These are phyloP conservation scores for Ranitomeya variabilis DNA, from an alignment of 2,113 vertebrate genomes.

Conservation along the genomic window DNA sequence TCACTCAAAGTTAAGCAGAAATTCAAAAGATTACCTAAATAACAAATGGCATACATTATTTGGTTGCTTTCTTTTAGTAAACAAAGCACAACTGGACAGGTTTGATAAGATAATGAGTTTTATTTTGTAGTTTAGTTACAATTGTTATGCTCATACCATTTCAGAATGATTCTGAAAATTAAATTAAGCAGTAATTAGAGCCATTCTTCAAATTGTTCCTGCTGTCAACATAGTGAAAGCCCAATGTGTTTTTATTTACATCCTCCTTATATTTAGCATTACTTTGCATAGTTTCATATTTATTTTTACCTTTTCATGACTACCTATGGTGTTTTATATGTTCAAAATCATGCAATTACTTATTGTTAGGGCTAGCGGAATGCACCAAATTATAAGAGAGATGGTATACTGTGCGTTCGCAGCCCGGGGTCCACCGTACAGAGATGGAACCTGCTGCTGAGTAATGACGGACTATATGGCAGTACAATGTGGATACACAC, in stretches of 20 bases:
- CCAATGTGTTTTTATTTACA: conserved; percentile 2
- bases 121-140: conserved; percentile 29
- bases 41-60: conserved; percentile 40
- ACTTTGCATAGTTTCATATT: neutral
- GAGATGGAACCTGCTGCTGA: no score
- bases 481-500: no score
- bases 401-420: no score
- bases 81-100: conserved; percentile 10
- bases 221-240: conserved; percentile 11
- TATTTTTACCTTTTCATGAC: neutral
- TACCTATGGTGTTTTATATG: neutral
- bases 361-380: no score
- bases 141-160: conserved; percentile 28
- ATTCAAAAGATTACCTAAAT: conserved; percentile 8
- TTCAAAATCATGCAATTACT: no score
- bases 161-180: conserved; percentile 17
- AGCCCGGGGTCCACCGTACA: no score
- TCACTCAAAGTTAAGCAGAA: neutral
- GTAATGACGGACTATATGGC: no score
- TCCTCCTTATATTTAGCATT: neutral
- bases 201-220: conserved; percentile 30
- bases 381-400: no score
- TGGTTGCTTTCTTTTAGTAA: neutral
- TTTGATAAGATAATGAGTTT: conserved; percentile 31
- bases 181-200: conserved; percentile 17